These are phyloP conservation scores for Saccostrea glomerata DNA, from an alignment of 1,140 invertebrate genomes.

Conservation along the genomic window DNA sequence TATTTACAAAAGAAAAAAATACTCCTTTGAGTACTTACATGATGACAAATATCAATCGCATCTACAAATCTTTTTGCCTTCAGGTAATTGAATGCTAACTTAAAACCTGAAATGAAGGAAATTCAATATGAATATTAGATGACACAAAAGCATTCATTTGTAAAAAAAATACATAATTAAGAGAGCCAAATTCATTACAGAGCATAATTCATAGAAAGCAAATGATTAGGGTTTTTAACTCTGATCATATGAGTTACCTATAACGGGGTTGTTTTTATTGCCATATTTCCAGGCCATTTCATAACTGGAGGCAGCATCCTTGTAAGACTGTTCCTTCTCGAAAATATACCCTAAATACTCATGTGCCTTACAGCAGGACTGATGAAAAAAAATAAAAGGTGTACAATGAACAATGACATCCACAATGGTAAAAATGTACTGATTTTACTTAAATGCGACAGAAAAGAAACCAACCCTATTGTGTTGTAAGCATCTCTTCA, in stretches of 20 bases:
- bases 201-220: background rate
- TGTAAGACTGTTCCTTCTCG: constrained; percentile 95
- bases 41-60: constrained; percentile 90
- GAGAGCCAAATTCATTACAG: background rate
- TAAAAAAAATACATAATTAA: background rate
- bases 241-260: constrained; percentile 80
- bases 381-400: constrained; percentile 23
- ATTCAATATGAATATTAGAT: background rate
- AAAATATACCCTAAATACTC: constrained; percentile 92
- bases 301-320: constrained; percentile 91
- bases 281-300: constrained; percentile 89
- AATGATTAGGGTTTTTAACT: background rate
- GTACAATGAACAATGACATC: background rate
- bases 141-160: background rate
- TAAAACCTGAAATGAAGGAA: constrained; percentile 85
- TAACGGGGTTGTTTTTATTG: constrained; percentile 88
- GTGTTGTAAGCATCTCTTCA: constrained; percentile 90
- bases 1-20: background rate
- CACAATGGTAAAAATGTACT: background rate
- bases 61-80: constrained; percentile 94
- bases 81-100: constrained; percentile 93
- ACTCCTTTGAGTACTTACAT: constrained; percentile 78
- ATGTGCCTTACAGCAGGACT: constrained; percentile 92
- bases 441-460: no score
- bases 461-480: constrained; percentile 87